phyloP scores from a whole-genome alignment of 2,888 invertebrate species.

The Dryomyza anilis region DNA sequence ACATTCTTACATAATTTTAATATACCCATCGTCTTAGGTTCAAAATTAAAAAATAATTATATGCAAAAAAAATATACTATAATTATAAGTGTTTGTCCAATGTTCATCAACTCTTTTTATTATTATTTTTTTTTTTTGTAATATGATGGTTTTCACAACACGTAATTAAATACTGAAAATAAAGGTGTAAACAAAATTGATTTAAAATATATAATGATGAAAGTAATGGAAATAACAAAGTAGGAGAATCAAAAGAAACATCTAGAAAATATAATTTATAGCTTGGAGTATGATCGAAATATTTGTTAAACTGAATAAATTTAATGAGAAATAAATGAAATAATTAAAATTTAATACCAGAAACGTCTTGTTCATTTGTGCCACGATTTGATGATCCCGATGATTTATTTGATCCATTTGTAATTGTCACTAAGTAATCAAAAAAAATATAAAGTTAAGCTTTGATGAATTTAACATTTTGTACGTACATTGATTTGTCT shows the following conservation, averaged over 20 bases:
- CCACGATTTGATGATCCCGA: conserved; percentile 61
- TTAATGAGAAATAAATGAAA: conserved; percentile 62
- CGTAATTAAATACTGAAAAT: conserved; percentile 57
- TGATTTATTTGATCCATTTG: conserved; percentile 61
- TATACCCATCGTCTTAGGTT: no score
- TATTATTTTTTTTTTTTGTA: conserved; percentile 1
- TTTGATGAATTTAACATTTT: conserved; percentile 29
- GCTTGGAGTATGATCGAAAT: no score
- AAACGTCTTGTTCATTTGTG: conserved; percentile 61
- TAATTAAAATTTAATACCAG: conserved; percentile 42
- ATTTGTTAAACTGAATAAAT: not conserved
- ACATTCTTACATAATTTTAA: no score
- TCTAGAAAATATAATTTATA: not conserved
- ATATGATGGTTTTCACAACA: conserved; percentile 46
- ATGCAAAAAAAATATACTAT: not conserved
- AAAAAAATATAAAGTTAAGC: conserved; percentile 14
- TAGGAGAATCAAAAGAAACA: not conserved
- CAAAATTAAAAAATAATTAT: not conserved
- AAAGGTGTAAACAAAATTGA: conserved; percentile 18
- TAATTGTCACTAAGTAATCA: conserved; percentile 50
- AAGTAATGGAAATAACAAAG: not conserved
- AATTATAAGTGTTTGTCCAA: conserved; percentile 6
- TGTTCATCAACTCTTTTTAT: not conserved
- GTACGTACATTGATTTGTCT: conserved; percentile 56
- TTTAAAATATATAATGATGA: not conserved